Evolutionary conservation across 2,888 invertebrate species (phyloP), one percentile per base, ranked within the genome.

Genomic region (Sialis fuliginosa): DNA sequence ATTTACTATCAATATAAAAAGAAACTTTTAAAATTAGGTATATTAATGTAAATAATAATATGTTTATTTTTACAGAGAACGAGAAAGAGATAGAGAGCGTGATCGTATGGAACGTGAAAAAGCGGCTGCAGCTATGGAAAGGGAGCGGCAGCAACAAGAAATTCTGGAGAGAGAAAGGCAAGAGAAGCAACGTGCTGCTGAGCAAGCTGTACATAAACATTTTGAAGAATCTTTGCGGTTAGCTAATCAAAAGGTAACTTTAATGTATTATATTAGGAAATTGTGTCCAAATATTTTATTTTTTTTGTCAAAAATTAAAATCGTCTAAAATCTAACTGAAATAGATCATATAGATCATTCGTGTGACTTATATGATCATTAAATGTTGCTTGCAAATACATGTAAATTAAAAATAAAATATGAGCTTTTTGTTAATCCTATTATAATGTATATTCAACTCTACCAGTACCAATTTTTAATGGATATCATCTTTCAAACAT

Each of bases 141-240:
- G 74, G 53, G 77, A 77, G 54, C 53, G 58, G 13, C 42, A 49
- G 52, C 71, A 72, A 55, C 66, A 71, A 57, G 63, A 55, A 58
- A 59, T 54, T 56, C 62, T 50, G 56, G 62, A 58, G 62, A 64
- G 72, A 65, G 71, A 59, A 74, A 81, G 66, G 69, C 76, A 51
- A 69, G 71, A 56, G 75, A 76, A 53, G 75, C 77, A 62, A 64
- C 63, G 69, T 52, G 66, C 68, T 49, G 74, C 75, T 47, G 74
- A 77, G 55, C 74, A 75, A 57, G 79, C 84, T 52, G 83, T 91
- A 49, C 79, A 87, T 57, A 83, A 88, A 66, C 91, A 91, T 68
- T 91, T 91, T 66, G 86, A 86, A 60, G 88, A 89, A 69, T 88
- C 89, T 52, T 72, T 90, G 51, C 73, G 82, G 61, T 70, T 80